A percentile compares a stretch with the other conserved stretches of the same genome.
These are phyloP conservation scores for Drosophila miranda DNA, from an alignment of 1,140 invertebrate species.

Conservation along the genomic window DNA sequence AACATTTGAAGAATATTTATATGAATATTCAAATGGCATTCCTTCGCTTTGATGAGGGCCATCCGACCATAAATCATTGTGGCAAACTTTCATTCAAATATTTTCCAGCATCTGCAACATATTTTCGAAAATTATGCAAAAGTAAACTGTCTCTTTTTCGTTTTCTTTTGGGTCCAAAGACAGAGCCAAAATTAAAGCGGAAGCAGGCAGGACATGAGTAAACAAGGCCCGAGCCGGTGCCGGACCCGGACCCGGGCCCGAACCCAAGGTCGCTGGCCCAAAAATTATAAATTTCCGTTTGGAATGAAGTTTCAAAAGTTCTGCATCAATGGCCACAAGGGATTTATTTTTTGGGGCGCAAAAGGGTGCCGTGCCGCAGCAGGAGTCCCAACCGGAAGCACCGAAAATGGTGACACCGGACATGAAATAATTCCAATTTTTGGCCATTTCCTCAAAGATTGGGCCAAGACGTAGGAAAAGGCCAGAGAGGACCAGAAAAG, in stretches of 20 bases:
- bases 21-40: constrained; percentile 1
- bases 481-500: constrained; percentile 40
- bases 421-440: constrained; percentile 79
- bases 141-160: constrained; percentile 13
- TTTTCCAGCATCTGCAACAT: constrained; percentile 8
- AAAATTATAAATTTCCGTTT: constrained; percentile 64
- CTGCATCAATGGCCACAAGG: constrained; percentile 54
- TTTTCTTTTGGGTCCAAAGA: not conserved
- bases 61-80: constrained; percentile 29
- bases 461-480: constrained; percentile 34
- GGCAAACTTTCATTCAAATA: constrained; percentile 3
- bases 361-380: constrained; percentile 35
- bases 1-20: too few species aligned
- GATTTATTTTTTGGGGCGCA: constrained; percentile 52
- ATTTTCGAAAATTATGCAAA: constrained; percentile 39
- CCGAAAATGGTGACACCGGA: constrained; percentile 72
- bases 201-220: constrained; percentile 46
- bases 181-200: constrained; percentile 19
- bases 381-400: constrained; percentile 46
- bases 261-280: constrained; percentile 44
- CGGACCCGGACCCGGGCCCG: too few species aligned
- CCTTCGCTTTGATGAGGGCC: not conserved
- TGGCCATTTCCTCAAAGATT: constrained; percentile 67
- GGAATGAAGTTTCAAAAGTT: constrained; percentile 56
- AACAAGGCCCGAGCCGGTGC: constrained; percentile 16